These are phyloP conservation scores for Pangasius mekongensis DNA, from an alignment of 2,797 vertebrate species.

Conservation along the genomic window DNA sequence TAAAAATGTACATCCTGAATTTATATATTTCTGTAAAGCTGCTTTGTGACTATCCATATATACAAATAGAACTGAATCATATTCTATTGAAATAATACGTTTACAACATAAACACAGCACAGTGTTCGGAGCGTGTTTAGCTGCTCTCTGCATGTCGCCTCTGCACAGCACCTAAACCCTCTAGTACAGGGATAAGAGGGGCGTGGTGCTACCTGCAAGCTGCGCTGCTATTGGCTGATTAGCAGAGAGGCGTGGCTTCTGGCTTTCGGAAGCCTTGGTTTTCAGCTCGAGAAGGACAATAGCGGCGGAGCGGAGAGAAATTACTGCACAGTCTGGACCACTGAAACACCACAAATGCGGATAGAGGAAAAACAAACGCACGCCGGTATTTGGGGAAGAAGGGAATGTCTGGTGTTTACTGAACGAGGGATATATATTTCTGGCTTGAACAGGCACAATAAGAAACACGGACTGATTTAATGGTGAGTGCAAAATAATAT, in stretches of 20 bases:
- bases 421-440: constrained; percentile 44
- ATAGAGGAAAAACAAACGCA: not conserved
- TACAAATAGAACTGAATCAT: too few species aligned
- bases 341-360: constrained; percentile 36
- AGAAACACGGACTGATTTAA: constrained; percentile 61
- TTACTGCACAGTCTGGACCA: constrained; percentile 39
- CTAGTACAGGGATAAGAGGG: not conserved
- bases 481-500: constrained; percentile 67
- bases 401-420: constrained; percentile 39
- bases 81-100: too few species aligned
- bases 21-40: too few species aligned
- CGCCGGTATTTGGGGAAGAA: not conserved
- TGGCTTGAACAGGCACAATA: constrained; percentile 57
- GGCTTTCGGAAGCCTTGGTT: constrained; percentile 37
- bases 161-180: not conserved
- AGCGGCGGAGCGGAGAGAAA: constrained; percentile 55
- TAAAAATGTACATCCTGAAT: too few species aligned
- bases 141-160: not conserved
- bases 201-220: constrained; percentile 58
- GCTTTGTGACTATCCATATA: too few species aligned
- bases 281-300: constrained; percentile 73
- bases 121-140: too few species aligned
- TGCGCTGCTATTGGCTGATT: constrained; percentile 42
- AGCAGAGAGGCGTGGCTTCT: constrained; percentile 42
- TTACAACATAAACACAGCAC: not conserved